Evolutionary conservation across 2,113 vertebrate genomes (phyloP).

Genomic region (Smithornis capensis): DNA sequence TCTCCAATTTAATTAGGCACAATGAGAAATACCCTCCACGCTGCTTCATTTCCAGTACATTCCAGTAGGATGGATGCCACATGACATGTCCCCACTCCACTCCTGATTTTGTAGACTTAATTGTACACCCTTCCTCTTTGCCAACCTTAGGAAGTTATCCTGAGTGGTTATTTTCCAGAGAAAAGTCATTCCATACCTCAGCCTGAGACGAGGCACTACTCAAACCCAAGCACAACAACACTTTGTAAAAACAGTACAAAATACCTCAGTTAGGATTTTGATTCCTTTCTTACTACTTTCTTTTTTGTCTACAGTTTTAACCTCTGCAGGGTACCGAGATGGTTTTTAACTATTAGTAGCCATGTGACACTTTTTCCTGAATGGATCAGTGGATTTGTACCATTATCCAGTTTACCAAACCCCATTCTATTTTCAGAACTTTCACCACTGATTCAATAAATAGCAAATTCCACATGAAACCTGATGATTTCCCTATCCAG

Average conservation of each 20-base stretch:
- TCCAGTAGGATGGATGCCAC: background rate
- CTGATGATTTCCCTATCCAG: background rate
- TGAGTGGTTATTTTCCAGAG: background rate
- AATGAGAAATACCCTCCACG: fast-evolving
- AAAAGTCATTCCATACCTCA: background rate
- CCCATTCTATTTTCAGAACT: fast-evolving
- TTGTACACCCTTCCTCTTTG: fast-evolving
- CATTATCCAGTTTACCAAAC: background rate
- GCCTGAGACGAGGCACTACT: background rate
- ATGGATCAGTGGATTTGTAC: background rate
- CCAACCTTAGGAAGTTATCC: background rate
- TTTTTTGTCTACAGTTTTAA: background rate
- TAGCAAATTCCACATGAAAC: fast-evolving
- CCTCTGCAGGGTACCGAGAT: background rate
- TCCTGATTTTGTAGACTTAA: background rate
- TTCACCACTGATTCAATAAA: background rate
- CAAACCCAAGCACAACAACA: background rate
- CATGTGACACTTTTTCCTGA: background rate
- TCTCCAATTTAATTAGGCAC: background rate
- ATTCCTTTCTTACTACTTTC: background rate
- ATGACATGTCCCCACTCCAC: no score
- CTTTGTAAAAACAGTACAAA: background rate
- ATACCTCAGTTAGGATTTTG: background rate
- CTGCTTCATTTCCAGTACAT: background rate
- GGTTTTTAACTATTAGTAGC: background rate